Conservation (phyloP, 2,113 vertebrate species). For the Atherinomorus stipes region DNA sequence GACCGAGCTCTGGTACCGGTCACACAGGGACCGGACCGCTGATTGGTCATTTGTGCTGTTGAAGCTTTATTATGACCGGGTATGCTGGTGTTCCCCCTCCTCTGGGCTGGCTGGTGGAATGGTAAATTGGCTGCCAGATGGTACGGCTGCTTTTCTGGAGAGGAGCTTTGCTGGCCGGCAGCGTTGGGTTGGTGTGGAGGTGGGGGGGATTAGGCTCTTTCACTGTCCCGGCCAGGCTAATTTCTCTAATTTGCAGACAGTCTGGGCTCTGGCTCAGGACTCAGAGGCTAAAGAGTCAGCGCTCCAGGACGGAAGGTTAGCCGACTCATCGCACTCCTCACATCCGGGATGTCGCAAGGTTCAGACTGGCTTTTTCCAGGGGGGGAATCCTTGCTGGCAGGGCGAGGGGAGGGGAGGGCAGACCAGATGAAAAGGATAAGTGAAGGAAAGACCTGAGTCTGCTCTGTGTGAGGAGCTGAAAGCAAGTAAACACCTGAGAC, state of each 20-base stretch:
- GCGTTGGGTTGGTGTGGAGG: slow-evolving; percentile 50
- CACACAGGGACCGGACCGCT: too few species aligned
- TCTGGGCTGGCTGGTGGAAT: slow-evolving; percentile 50
- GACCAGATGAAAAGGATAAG: slow-evolving; percentile 53
- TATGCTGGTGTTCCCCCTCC: neutral
- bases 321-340: slow-evolving; percentile 38
- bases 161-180: slow-evolving; percentile 51
- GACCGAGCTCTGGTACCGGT: too few species aligned
- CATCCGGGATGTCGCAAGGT: slow-evolving; percentile 41
- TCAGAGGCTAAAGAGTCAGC: slow-evolving; percentile 61
- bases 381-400: slow-evolving; percentile 36
- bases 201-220: slow-evolving; percentile 64
- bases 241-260: slow-evolving; percentile 85
- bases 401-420: slow-evolving; percentile 4
- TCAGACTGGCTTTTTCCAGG: slow-evolving; percentile 46
- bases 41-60: too few species aligned
- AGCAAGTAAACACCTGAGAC: slow-evolving; percentile 39
- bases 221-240: slow-evolving; percentile 78
- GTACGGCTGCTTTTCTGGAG: slow-evolving; percentile 53
- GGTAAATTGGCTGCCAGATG: slow-evolving; percentile 81
- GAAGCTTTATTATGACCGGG: too few species aligned
- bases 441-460: slow-evolving; percentile 57
- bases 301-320: slow-evolving; percentile 33
- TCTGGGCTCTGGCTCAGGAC: slow-evolving; percentile 78
- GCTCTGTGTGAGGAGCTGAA: slow-evolving; percentile 43